Conservation (phyloP, 2,797 vertebrate genomes). For the Lateolabrax maculatus region DNA sequence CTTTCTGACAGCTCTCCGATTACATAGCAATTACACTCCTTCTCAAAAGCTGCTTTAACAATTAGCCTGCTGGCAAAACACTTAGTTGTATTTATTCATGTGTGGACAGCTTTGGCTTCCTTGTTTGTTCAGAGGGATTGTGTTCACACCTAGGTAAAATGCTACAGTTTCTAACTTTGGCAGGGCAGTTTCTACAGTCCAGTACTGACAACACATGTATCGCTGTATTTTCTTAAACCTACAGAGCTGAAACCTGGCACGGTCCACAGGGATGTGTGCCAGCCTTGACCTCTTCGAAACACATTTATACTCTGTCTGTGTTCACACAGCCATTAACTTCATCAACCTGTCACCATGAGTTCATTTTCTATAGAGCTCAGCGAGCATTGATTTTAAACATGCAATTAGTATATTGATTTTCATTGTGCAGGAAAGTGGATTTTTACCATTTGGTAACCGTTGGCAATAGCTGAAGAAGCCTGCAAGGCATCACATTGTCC, state of each 20-base stretch:
- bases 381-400: background rate
- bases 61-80: conserved; percentile 83
- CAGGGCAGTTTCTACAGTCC: background rate
- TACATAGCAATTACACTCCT: conserved; percentile 82
- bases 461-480: background rate
- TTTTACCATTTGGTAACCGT: background rate
- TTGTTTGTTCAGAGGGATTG: conserved; percentile 59
- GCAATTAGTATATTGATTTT: conserved; percentile 1
- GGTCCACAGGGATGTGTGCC: conserved; percentile 34
- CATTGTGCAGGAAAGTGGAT: background rate
- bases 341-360: conserved; percentile 4
- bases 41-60: conserved; percentile 80
- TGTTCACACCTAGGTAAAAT: conserved; percentile 54
- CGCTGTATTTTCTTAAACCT: conserved; percentile 33
- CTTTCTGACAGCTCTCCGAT: conserved; percentile 80
- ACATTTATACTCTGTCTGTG: conserved; percentile 34
- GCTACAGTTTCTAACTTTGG: conserved; percentile 31
- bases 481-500: no score
- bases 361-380: conserved; percentile 5
- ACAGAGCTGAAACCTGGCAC: conserved; percentile 36
- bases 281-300: conserved; percentile 44
- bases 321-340: conserved; percentile 39
- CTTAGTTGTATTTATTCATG: conserved; percentile 74
- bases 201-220: conserved; percentile 16
- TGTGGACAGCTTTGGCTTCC: conserved; percentile 64